Conservation (phyloP, 2,888 invertebrate genomes). For the Erpobdella octoculata region DNA sequence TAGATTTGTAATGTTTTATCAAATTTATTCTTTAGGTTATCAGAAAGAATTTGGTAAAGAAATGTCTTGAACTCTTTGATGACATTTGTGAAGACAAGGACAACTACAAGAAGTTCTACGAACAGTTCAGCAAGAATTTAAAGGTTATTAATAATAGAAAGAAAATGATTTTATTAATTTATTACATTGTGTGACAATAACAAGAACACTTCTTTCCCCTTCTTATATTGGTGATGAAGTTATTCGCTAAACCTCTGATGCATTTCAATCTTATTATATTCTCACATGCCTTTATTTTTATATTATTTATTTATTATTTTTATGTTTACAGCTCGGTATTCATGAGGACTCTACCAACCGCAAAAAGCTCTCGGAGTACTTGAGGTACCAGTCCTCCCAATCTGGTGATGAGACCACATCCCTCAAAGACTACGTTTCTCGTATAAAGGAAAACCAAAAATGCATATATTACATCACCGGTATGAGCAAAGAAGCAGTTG, state of each 20-base stretch:
- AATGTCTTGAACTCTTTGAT: slow-evolving; percentile 91
- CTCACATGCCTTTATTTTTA: no score
- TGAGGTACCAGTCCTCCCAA: slow-evolving; percentile 86
- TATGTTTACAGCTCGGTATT: slow-evolving; percentile 75
- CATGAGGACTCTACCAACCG: slow-evolving; percentile 93
- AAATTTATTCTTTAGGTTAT: slow-evolving; percentile 65
- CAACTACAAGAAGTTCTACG: slow-evolving; percentile 94
- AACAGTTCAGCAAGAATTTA: slow-evolving; percentile 92
- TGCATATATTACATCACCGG: slow-evolving; percentile 97
- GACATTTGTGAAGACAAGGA: slow-evolving; percentile 93
- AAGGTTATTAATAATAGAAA: slow-evolving; percentile 56
- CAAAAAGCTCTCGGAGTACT: slow-evolving; percentile 74
- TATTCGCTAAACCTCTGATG: background rate
- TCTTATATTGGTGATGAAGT: slow-evolving; percentile 15
- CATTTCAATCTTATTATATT: no score
- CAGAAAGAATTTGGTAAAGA: slow-evolving; percentile 96
- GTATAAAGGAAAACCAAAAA: slow-evolving; percentile 97
- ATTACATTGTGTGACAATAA: background rate
- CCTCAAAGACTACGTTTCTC: slow-evolving; percentile 85
- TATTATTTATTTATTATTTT: no score
- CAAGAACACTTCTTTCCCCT: slow-evolving; percentile 26
- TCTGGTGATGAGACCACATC: slow-evolving; percentile 89
- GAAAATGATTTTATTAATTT: background rate
- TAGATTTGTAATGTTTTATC: background rate
- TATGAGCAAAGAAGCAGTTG: slow-evolving; percentile 76